phyloP scores from a whole-genome alignment of 2,797 vertebrate species.

The Pelodytes ibericus region DNA sequence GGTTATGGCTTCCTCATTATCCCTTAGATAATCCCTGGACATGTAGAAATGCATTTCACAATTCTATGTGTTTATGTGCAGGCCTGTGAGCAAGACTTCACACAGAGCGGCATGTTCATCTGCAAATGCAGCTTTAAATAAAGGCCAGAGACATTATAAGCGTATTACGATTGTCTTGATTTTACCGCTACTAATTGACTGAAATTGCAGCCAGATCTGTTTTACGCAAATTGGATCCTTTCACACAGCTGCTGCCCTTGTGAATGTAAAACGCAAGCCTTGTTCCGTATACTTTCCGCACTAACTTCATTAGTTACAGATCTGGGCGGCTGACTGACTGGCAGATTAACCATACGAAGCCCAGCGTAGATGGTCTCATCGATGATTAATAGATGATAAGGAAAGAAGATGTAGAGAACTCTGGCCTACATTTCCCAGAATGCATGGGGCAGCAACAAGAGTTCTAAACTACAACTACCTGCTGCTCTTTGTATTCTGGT shows the following conservation, averaged over 20 bases:
- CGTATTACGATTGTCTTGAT: conserved; percentile 45
- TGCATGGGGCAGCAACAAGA: too few relatives aligned
- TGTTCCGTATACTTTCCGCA: conserved; percentile 31
- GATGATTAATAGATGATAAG: too few relatives aligned
- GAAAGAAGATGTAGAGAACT: too few relatives aligned
- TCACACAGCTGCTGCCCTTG: conserved; percentile 27
- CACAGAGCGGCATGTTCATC: background rate
- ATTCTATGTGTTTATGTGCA: background rate
- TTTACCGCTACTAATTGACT: conserved; percentile 46
- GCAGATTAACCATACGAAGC: too few relatives aligned
- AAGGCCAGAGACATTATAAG: conserved; percentile 29
- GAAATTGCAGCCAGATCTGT: conserved; percentile 44
- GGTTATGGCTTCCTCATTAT: too few relatives aligned
- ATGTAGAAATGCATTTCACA: background rate
- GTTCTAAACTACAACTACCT: too few relatives aligned
- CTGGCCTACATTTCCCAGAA: too few relatives aligned
- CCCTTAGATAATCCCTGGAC: background rate
- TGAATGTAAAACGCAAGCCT: conserved; percentile 10
- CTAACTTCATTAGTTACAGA: conserved; percentile 42
- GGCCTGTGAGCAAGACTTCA: conserved; percentile 13
- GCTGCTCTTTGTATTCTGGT: too few relatives aligned
- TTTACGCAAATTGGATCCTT: conserved; percentile 42
- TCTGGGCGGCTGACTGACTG: background rate
- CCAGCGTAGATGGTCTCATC: too few relatives aligned
- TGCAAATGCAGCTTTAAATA: conserved; percentile 28